These are phyloP conservation scores for Puntigrus tetrazona DNA, from an alignment of 2,113 vertebrate genomes.

Conservation along the genomic window DNA sequence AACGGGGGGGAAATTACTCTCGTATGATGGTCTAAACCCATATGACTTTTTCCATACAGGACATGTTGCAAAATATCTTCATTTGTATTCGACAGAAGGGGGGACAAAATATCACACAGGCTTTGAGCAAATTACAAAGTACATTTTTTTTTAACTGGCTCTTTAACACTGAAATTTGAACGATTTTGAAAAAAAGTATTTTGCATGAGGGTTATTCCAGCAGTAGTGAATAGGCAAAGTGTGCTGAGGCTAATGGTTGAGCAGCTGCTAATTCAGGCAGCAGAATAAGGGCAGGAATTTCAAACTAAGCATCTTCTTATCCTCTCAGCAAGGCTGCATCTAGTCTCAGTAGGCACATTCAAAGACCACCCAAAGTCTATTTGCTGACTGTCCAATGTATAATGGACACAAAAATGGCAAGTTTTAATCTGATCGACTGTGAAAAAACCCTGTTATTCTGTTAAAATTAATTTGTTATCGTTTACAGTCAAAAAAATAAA, in stretches of 20 bases:
- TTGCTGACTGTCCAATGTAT: background rate
- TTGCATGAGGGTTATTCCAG: slow-evolving; percentile 19
- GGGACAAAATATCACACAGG: background rate
- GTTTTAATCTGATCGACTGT: background rate
- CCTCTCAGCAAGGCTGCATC: background rate
- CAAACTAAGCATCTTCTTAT: slow-evolving; percentile 5
- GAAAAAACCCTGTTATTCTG: background rate
- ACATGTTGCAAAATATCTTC: background rate
- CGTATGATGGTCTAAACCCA: background rate
- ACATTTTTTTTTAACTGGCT: background rate
- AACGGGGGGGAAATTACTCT: background rate
- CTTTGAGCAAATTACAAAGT: background rate
- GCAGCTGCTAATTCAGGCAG: slow-evolving; percentile 5
- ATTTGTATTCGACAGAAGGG: background rate
- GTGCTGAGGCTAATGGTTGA: background rate
- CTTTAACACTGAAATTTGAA: background rate
- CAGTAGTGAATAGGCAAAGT: background rate
- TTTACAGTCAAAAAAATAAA: too few species aligned
- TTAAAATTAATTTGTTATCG: too few species aligned
- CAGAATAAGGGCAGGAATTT: background rate
- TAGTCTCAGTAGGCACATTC: background rate
- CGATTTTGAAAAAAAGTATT: background rate
- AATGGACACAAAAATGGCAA: background rate
- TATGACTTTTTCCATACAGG: background rate
- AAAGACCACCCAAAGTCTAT: background rate